A percentile compares a stretch with the other conserved stretches of the same genome.
Conservation (phyloP, 2,797 vertebrate genomes). For the Poliocrania exsul region DNA sequence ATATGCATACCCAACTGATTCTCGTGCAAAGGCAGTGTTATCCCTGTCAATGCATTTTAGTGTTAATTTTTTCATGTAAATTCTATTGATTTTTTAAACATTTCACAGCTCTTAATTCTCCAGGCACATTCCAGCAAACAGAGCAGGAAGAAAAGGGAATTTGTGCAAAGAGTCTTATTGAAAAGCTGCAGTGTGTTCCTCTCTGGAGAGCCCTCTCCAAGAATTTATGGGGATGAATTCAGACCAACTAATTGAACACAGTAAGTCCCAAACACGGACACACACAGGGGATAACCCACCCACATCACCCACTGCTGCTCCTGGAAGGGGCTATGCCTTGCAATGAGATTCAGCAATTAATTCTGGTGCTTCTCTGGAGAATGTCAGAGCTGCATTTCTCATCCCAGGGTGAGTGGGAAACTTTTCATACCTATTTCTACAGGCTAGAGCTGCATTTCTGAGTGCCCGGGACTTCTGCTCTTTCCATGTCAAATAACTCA, state of each 20-base stretch:
- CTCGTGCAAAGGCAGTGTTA: neutral
- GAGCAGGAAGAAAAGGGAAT: neutral
- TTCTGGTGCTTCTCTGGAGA: neutral
- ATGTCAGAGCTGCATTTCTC: neutral
- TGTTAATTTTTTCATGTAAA: constrained; percentile 32
- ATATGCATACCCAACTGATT: constrained; percentile 14
- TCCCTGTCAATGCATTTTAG: neutral
- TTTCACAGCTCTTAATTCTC: constrained; percentile 37
- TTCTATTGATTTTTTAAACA: constrained; percentile 32
- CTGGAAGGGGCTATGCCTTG: neutral
- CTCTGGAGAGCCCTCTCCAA: neutral
- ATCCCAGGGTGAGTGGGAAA: neutral
- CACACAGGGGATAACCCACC: neutral
- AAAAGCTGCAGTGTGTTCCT: neutral
- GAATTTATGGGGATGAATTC: neutral
- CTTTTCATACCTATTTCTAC: neutral
- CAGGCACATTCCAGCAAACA: neutral
- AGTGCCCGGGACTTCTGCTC: neutral
- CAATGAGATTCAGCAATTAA: neutral
- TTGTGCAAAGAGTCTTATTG: neutral
- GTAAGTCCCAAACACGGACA: neutral
- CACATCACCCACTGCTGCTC: neutral
- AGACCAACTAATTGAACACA: neutral
- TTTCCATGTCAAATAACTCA: neutral
- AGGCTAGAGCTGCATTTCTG: neutral